Percentiles rank a stretch among this genome's conserved stretches.
phyloP scores from a whole-genome alignment of 2,113 vertebrate genomes.

The Esox niger region DNA sequence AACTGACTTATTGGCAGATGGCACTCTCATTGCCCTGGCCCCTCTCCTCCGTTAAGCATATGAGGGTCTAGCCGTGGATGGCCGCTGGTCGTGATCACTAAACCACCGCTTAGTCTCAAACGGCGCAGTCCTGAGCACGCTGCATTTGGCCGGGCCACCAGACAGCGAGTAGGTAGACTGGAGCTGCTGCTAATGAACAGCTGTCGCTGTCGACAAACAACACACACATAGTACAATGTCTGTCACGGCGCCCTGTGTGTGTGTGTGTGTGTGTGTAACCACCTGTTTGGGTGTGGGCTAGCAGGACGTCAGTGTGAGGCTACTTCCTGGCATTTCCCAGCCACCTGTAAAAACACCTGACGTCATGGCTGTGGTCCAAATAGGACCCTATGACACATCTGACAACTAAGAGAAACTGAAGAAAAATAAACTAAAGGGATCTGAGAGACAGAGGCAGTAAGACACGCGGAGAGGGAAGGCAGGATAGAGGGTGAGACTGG shows the following conservation, averaged over 20 bases:
- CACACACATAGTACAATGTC: background rate
- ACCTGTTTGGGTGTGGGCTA: background rate
- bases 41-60: no score
- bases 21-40: background rate
- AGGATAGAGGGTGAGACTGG: no score
- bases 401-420: no score
- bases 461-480: no score
- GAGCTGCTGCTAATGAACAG: conserved; percentile 59
- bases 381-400: no score
- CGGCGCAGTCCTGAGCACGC: background rate
- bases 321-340: background rate
- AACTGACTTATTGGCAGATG: background rate
- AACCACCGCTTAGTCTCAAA: background rate
- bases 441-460: no score
- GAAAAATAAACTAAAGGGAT: no score
- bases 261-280: background rate
- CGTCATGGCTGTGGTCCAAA: no score
- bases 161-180: conserved; percentile 20
- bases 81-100: background rate
- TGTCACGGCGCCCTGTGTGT: no score
- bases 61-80: no score
- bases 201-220: conserved; percentile 55
- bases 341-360: no score
- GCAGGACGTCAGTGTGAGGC: background rate
- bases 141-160: no score